Percentiles rank a stretch among this genome's conserved stretches.
Evolutionary conservation across 2,797 vertebrate species (phyloP).

Genomic region (Echeneis naucrates): DNA sequence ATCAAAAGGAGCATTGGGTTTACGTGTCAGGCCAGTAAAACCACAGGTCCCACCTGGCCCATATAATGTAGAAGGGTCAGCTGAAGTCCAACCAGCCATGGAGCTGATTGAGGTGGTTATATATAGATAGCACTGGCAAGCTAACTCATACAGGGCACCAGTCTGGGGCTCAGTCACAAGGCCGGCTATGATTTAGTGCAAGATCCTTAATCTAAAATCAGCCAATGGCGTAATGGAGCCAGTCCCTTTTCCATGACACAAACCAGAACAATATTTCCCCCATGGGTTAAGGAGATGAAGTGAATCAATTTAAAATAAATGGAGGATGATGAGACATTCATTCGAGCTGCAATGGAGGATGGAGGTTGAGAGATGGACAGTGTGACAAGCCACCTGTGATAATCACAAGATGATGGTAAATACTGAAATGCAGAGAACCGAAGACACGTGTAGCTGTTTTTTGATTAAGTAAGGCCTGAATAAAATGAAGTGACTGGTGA

Average conservation of each 20-base stretch:
- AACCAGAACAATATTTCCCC: constrained; percentile 64
- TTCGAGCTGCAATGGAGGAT: constrained; percentile 32
- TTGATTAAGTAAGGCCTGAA: not conserved
- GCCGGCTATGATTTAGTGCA: constrained; percentile 64
- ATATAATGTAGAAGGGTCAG: constrained; percentile 80
- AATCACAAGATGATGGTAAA: not conserved
- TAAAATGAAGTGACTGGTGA: not conserved
- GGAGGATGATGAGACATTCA: constrained; percentile 68
- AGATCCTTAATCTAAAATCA: constrained; percentile 77
- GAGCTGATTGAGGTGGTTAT: constrained; percentile 79
- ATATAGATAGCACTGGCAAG: constrained; percentile 80
- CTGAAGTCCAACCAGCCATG: constrained; percentile 76
- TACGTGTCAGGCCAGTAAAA: constrained; percentile 57
- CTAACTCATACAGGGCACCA: constrained; percentile 48
- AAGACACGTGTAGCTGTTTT: too few relatives aligned
- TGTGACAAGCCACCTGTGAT: not conserved
- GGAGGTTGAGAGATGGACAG: constrained; percentile 45
- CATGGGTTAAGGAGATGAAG: constrained; percentile 44
- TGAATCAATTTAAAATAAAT: constrained; percentile 67
- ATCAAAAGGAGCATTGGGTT: constrained; percentile 46
- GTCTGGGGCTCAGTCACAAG: constrained; percentile 66
- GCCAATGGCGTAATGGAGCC: constrained; percentile 64
- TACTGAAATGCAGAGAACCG: not conserved
- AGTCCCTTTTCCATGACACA: constrained; percentile 68
- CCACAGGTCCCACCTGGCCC: constrained; percentile 56